phyloP scores from a whole-genome alignment of 2,888 invertebrate genomes.

The Syrphus vitripennis region DNA sequence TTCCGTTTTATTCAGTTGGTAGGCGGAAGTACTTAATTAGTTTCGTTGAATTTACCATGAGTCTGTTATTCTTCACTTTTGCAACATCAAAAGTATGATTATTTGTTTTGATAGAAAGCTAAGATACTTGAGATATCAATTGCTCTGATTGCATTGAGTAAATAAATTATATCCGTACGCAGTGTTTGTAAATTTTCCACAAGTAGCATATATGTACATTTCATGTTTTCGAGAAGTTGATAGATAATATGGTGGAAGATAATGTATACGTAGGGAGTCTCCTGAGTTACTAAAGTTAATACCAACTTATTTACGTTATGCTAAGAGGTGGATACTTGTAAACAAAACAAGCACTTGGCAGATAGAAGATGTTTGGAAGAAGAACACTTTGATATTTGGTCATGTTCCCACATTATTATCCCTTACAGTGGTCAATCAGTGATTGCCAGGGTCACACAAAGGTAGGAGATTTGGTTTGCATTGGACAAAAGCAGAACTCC shows the following conservation, averaged over 20 bases:
- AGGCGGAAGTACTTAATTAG: not conserved
- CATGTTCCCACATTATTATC: too few relatives aligned
- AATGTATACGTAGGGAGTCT: too few relatives aligned
- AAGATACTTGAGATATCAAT: not conserved
- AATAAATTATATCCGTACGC: not conserved
- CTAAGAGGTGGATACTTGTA: not conserved
- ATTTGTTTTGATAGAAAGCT: not conserved
- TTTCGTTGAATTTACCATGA: not conserved
- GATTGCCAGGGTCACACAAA: too few relatives aligned
- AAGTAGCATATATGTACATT: constrained; percentile 2
- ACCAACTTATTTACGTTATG: not conserved
- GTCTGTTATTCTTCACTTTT: not conserved
- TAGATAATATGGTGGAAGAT: too few relatives aligned
- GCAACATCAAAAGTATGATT: not conserved
- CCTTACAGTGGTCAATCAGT: too few relatives aligned
- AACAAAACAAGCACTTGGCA: too few relatives aligned
- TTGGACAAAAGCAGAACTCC: too few relatives aligned
- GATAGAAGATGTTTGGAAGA: too few relatives aligned
- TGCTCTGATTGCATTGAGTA: not conserved
- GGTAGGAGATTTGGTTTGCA: too few relatives aligned
- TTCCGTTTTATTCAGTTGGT: not conserved
- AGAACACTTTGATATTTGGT: too few relatives aligned
- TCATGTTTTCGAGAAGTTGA: not conserved
- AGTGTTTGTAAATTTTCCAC: constrained; percentile 35
- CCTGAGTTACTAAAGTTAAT: not conserved